Evolutionary conservation across 1,140 invertebrate genomes (phyloP).

Genomic region (Ruditapes philippinarum): DNA sequence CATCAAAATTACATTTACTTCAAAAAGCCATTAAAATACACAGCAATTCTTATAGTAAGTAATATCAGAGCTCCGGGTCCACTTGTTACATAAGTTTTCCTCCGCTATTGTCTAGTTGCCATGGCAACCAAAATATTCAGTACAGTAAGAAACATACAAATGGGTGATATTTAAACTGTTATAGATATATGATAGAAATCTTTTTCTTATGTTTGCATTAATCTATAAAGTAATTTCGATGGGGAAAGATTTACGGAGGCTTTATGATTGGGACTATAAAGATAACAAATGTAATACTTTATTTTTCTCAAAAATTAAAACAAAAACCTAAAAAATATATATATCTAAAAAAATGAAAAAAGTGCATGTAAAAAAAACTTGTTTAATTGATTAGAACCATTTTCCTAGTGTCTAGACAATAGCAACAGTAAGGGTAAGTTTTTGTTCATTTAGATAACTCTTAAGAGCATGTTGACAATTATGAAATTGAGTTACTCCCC

Average conservation of each 20-base stretch:
- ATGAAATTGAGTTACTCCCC: conserved; percentile 9
- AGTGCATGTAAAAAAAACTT: background rate
- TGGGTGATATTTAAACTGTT: conserved; percentile 59
- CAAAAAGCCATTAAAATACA: conserved; percentile 52
- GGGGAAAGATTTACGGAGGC: background rate
- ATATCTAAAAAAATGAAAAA: too few species aligned
- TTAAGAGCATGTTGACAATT: background rate
- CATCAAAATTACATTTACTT: conserved; percentile 63
- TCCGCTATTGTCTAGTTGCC: conserved; percentile 66
- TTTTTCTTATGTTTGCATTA: conserved; percentile 27
- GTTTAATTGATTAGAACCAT: conserved; percentile 12
- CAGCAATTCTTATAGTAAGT: background rate
- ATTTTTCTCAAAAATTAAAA: background rate
- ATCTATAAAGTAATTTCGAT: conserved; percentile 16
- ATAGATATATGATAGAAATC: conserved; percentile 59
- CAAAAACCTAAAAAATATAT: too few species aligned
- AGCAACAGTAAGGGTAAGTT: background rate
- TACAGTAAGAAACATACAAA: conserved; percentile 55
- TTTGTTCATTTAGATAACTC: background rate
- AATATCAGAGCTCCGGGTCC: conserved; percentile 51
- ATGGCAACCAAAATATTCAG: conserved; percentile 65
- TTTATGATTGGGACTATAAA: background rate
- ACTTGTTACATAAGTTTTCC: conserved; percentile 65
- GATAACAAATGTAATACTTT: background rate
- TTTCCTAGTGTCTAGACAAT: background rate